Evolutionary conservation across 2,888 invertebrate species (phyloP), one percentile per base, ranked within the genome.

Genomic region (Tetropium fuscum): DNA sequence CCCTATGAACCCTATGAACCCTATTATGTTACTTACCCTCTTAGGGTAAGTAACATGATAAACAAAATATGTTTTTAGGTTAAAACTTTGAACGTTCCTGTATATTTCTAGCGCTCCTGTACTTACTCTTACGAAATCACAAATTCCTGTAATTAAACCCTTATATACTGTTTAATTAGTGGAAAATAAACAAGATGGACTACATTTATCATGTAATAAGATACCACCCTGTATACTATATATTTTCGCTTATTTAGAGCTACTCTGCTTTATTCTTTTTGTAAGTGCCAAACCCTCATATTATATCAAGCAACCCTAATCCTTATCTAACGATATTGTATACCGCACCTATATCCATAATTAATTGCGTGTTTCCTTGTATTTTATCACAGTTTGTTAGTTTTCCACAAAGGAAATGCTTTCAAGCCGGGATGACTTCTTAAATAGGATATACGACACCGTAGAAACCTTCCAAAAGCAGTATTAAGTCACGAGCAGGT

Each of bases 391-490:
- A 48, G 56, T 56, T 40, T 48, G 56, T 56, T 56, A 56, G 25
- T 34, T 25, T 27, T 44, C 58, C 45, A 53, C 53, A 53, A 41
- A 58, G 53, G 51, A 58, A 53, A 58, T 53, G 58, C 58, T 58
- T 58, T 58, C 58, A 58, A 48, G 53, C 41, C 47, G 40, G 32
- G 51, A 58, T 58, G 58, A 58, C 58, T 58, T 53, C 53, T 58
- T 58, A 58, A 53, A 53, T 40, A 45, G 58, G 40, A 58, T 58
- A 58, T 58, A 58, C 58, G 53, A 58, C 58, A 58, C 40, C 53
- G 53, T 41, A 20, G 51, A 32, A 51, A 22, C 36, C 49, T 36
- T 41, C 32, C 48, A 34, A 48, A 51, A 44, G 48, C 43, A 27
- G 27, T 49, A 49, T 36, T 57, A 57, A 55, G 32, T 43, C 43